Evolutionary conservation across 2,113 vertebrate species (phyloP).

Genomic region (Sisor rabdophorus): DNA sequence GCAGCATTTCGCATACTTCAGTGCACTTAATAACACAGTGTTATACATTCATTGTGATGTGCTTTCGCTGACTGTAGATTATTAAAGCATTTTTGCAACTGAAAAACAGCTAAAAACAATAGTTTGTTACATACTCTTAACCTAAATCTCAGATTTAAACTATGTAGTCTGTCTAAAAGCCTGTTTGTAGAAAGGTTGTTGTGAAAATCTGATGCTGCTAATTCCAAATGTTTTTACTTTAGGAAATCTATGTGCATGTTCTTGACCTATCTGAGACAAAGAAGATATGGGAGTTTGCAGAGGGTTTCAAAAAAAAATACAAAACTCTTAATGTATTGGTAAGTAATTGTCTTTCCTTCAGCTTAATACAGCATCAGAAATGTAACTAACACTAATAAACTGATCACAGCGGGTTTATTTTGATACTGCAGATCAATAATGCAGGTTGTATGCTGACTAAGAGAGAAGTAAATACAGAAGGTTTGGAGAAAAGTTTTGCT

Average conservation of each 20-base stretch:
- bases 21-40: too few species aligned
- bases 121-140: too few species aligned
- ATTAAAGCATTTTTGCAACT: too few species aligned
- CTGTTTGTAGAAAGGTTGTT: background rate
- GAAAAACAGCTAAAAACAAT: background rate
- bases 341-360: slow-evolving; percentile 34
- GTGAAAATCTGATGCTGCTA: background rate
- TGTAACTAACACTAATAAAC: background rate
- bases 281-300: slow-evolving; percentile 76
- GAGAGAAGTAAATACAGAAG: slow-evolving; percentile 69
- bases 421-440: slow-evolving; percentile 68
- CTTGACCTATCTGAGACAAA: slow-evolving; percentile 72
- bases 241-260: slow-evolving; percentile 74
- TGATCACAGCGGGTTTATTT: background rate
- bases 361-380: background rate
- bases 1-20: too few species aligned
- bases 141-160: too few species aligned
- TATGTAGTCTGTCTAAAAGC: too few species aligned
- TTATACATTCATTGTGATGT: too few species aligned
- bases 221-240: slow-evolving; percentile 32
- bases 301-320: slow-evolving; percentile 71
- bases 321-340: slow-evolving; percentile 76
- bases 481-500: slow-evolving; percentile 74
- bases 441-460: slow-evolving; percentile 72
- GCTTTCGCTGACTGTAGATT: too few species aligned